Evolutionary conservation across 2,888 invertebrate species (phyloP).

Genomic region (Phytoseiulus persimilis): DNA sequence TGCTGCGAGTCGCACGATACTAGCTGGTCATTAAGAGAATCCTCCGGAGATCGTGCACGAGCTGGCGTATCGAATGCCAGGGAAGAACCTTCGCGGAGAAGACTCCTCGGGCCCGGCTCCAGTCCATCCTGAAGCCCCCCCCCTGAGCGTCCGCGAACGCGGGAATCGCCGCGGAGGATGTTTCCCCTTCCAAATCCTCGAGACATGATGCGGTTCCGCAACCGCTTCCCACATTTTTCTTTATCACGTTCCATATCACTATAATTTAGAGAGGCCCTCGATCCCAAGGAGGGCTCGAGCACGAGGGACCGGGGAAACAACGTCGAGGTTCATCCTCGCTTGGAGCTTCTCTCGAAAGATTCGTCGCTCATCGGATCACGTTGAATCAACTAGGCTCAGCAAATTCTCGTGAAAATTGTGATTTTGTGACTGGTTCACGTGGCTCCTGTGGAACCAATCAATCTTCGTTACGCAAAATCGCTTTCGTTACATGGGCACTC

Average conservation of each 20-base stretch:
- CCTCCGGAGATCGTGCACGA: background rate
- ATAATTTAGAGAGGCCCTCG: too few relatives aligned
- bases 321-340: background rate
- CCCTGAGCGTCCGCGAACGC: too few relatives aligned
- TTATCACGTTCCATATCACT: too few relatives aligned
- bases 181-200: too few relatives aligned
- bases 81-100: background rate
- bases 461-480: background rate
- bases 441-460: background rate
- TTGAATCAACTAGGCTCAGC: background rate
- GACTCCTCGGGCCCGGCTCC: background rate
- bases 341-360: background rate
- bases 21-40: background rate
- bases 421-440: background rate
- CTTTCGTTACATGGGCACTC: background rate
- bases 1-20: background rate
- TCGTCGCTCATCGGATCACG: background rate
- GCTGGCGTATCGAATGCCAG: background rate
- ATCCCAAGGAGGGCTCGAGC: too few relatives aligned
- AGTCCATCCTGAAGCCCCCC: background rate
- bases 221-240: too few relatives aligned
- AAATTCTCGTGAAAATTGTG: background rate
- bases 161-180: too few relatives aligned
- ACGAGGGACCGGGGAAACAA: too few relatives aligned
- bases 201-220: too few relatives aligned